phyloP scores from a whole-genome alignment of 2,113 vertebrate species.

The Oplegnathus fasciatus region DNA sequence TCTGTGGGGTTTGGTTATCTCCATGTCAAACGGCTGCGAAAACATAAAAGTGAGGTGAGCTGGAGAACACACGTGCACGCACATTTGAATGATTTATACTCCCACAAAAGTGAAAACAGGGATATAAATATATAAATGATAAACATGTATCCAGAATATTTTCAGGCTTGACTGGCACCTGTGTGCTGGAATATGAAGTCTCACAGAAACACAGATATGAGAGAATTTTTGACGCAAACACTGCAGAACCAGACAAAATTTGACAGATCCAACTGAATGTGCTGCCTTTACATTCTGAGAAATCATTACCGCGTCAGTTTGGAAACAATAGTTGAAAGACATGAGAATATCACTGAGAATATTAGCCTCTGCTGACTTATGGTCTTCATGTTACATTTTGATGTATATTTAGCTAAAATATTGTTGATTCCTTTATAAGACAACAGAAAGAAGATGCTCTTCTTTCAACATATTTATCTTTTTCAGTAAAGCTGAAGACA shows the following conservation, averaged over 20 bases:
- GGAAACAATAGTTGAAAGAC: background rate
- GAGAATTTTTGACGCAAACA: background rate
- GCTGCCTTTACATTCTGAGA: background rate
- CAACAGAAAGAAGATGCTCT: background rate
- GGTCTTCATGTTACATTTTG: background rate
- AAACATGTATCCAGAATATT: background rate
- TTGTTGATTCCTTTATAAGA: background rate
- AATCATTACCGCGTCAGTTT: background rate
- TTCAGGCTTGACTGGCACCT: slow-evolving; percentile 2
- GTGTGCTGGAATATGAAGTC: background rate
- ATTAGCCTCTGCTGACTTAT: background rate
- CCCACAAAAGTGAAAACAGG: background rate
- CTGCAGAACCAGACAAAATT: background rate
- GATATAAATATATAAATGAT: slow-evolving; percentile 8
- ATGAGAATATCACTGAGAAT: background rate
- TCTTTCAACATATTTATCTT: background rate
- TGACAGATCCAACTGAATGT: background rate
- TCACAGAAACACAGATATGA: background rate
- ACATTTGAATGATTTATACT: slow-evolving; percentile 37
- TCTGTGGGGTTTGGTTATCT: slow-evolving; percentile 62
- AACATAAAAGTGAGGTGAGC: slow-evolving; percentile 55
- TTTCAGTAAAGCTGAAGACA: background rate
- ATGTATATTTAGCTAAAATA: too few relatives aligned
- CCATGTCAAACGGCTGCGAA: slow-evolving; percentile 47
- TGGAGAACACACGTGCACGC: background rate